Percentiles rank a stretch among this genome's conserved stretches.
These are phyloP conservation scores for Harpagoxenus sublaevis DNA, from an alignment of 2,888 invertebrate genomes.

Conservation along the genomic window DNA sequence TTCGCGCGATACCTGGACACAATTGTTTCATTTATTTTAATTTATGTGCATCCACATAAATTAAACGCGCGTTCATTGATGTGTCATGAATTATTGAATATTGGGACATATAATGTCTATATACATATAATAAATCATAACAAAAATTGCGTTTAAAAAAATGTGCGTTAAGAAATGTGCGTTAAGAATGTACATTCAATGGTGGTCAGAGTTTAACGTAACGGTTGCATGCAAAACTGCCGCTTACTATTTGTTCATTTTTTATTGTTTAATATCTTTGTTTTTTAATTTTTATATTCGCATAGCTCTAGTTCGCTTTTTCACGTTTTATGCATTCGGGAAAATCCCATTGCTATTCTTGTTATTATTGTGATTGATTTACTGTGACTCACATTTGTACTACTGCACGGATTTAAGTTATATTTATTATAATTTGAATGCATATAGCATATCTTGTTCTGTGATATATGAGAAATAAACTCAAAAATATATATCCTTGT, in stretches of 20 bases:
- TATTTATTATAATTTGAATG: background rate
- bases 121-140: background rate
- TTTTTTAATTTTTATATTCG: slow-evolving; percentile 55
- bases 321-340: slow-evolving; percentile 16
- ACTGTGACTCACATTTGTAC: background rate
- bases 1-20: slow-evolving; percentile 21
- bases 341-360: slow-evolving; percentile 33
- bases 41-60: slow-evolving; percentile 28
- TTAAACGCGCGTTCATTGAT: slow-evolving; percentile 4
- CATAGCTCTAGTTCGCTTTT: slow-evolving; percentile 39
- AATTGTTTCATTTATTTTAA: slow-evolving; percentile 35
- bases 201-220: slow-evolving; percentile 81
- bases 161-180: slow-evolving; percentile 39
- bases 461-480: background rate
- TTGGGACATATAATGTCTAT: slow-evolving; percentile 4
- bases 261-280: slow-evolving; percentile 63
- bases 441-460: slow-evolving; percentile 8
- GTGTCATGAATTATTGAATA: slow-evolving; percentile 1
- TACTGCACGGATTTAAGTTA: slow-evolving; percentile 24
- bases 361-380: slow-evolving; percentile 29
- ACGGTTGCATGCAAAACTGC: slow-evolving; percentile 78
- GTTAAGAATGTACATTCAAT: slow-evolving; percentile 64
- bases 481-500: background rate
- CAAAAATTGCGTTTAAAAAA: background rate
- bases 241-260: slow-evolving; percentile 71